Evolutionary conservation across 2,113 vertebrate species (phyloP).

Genomic region (Lycocorax pyrrhopterus): DNA sequence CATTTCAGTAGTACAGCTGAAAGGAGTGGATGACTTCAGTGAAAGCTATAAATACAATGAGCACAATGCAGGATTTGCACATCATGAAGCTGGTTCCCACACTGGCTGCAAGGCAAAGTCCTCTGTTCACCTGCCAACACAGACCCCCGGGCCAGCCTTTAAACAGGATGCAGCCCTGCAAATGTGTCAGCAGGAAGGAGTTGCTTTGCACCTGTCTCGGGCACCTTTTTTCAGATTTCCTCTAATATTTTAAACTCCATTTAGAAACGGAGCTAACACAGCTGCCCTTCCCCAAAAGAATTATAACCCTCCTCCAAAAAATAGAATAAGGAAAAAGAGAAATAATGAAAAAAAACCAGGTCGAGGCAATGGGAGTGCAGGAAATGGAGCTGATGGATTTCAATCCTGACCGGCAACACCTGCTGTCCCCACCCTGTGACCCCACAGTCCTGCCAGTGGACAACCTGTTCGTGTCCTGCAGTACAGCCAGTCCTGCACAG

Average conservation of each 20-base stretch:
- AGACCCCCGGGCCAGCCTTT: not conserved
- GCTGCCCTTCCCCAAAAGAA: not conserved
- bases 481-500: not conserved
- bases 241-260: conserved; percentile 1
- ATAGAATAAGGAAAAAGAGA: not conserved
- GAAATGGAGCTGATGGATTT: conserved; percentile 23
- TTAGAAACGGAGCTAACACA: not conserved
- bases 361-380: not conserved
- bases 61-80: not conserved
- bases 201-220: not conserved
- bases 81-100: not conserved
- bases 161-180: conserved; percentile 34
- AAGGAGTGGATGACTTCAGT: not conserved
- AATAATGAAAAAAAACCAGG: not conserved
- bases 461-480: not conserved
- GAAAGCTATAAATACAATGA: not conserved
- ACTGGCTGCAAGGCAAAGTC: not conserved
- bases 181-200: not conserved
- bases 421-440: conserved; percentile 35
- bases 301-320: not conserved
- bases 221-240: conserved; percentile 40
- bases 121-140: conserved; percentile 15
- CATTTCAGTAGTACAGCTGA: not conserved
- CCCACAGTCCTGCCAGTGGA: not conserved
- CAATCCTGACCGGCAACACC: not conserved